A percentile compares a stretch with the other conserved stretches of the same genome.
Evolutionary conservation across 2,888 invertebrate species (phyloP).

Genomic region (Minunthozetes semirufus): DNA sequence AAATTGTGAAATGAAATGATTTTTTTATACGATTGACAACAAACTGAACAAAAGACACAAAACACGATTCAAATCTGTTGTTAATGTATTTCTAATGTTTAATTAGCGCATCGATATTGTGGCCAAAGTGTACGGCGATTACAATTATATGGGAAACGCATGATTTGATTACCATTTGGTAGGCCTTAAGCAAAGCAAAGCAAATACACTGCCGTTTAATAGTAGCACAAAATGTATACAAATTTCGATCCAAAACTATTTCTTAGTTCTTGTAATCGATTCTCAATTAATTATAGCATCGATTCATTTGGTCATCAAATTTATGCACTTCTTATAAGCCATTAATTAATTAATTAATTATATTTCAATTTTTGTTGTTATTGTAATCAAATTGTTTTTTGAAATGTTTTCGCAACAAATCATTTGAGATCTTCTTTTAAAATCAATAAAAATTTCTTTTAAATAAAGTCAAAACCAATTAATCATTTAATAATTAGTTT

Average conservation of each 20-base stretch:
- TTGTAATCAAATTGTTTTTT: no score
- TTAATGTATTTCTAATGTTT: not conserved
- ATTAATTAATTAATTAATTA: no score
- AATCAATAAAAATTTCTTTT: no score
- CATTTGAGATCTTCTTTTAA: no score
- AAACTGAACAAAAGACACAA: not conserved
- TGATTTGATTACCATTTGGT: not conserved
- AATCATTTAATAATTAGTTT: no score
- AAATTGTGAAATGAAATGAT: conserved; percentile 3
- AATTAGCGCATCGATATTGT: conserved; percentile 32
- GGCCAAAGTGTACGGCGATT: conserved; percentile 11
- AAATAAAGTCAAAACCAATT: no score
- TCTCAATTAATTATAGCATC: conserved; percentile 1
- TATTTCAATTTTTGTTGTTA: not conserved
- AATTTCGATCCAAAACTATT: not conserved
- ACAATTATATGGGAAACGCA: no score
- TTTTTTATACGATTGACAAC: conserved; percentile 20
- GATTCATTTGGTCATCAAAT: conserved; percentile 3
- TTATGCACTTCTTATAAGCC: not conserved
- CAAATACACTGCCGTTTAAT: conserved; percentile 31
- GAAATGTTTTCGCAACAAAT: no score
- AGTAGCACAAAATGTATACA: conserved; percentile 23
- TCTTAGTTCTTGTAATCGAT: not conserved
- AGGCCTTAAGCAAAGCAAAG: conserved; percentile 23
- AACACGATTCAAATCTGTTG: conserved; percentile 1